Conservation (phyloP, 2,797 vertebrate genomes). For the Podarcis lilfordi region DNA sequence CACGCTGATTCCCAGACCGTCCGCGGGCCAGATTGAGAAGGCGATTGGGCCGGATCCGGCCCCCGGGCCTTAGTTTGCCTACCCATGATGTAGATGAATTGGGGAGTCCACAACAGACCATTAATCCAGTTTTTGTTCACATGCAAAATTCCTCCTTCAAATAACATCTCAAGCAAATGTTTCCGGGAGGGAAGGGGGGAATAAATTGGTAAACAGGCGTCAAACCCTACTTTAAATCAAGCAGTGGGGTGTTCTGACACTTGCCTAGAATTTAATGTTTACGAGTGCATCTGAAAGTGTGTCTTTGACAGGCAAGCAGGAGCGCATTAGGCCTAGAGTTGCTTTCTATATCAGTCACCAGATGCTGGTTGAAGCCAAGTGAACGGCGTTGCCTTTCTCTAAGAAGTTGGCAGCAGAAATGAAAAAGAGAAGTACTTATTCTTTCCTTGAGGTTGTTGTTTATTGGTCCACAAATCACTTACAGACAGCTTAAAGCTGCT, state of each 20-base stretch:
- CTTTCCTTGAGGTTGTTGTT: background rate
- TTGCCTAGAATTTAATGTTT: background rate
- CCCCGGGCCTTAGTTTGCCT: no score
- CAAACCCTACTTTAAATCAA: background rate
- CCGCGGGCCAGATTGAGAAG: no score
- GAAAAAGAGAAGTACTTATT: background rate
- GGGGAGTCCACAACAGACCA: background rate
- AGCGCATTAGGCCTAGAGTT: background rate
- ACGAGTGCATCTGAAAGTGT: background rate
- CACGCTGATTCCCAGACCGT: no score
- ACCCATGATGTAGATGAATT: no score
- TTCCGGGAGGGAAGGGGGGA: background rate
- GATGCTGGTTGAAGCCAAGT: background rate
- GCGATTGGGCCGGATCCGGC: no score
- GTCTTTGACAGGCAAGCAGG: background rate
- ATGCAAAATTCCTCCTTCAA: background rate
- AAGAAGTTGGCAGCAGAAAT: background rate
- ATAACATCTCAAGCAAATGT: background rate
- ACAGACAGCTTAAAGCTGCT: background rate
- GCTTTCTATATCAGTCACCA: background rate
- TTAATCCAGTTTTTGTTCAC: background rate
- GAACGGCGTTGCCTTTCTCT: background rate
- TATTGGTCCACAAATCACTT: background rate
- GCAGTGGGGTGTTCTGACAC: background rate
- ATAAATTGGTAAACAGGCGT: background rate